Base-by-base conservation (phyloP, 2,797 vertebrate genomes). In the Centroberyx gerrardi region DNA sequence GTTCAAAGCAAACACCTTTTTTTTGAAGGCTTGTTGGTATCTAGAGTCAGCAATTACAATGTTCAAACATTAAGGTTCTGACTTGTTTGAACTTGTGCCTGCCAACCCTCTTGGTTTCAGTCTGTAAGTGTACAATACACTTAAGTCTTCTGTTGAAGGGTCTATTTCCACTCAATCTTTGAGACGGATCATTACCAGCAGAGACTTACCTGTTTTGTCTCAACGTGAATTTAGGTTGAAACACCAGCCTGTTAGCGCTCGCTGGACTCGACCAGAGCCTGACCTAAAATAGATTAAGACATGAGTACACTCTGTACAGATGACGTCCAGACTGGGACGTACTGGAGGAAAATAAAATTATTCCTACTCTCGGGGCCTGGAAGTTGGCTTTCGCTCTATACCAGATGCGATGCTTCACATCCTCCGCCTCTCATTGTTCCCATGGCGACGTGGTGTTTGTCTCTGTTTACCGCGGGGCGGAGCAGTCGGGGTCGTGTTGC, bases 401-500 rank as follows among this genome's bases (percentile, higher is more conserved):
- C 79, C 86, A 86, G 65, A 81, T 56, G 54, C 77, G 27, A 74
- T 71, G 53, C 64, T 81, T 91, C 74, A 89, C 1, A 48, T 65
- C 68, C 40, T 63, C 42, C 55, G 61, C 29, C 28, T 42, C 8
- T 73, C 38, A 48, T 58, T 74, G 58, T 90, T 82, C 51, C 88
- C 62, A 74, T 80, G 68, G 66, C 80, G 81, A 89, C 78, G 0
- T 15, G 52, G 2, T 90, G 76, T 92, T 91, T 92, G 33, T 67
- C 60, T 79, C 4, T 87, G 80, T 91, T 80, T 83, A 33, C 49
- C 10, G 8, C 63, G 15, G 72, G 78, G 82, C 51, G 63, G 73
- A 62, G 73, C 13, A 6, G 49, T 9, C 22, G 8, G 18, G 48
- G 36, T 60, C 62, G n/a, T 28, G 0, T 27, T 51, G 18, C 61